These are phyloP conservation scores for Ceraclea dissimilis DNA, from an alignment of 2,888 invertebrate genomes.

Conservation along the genomic window DNA sequence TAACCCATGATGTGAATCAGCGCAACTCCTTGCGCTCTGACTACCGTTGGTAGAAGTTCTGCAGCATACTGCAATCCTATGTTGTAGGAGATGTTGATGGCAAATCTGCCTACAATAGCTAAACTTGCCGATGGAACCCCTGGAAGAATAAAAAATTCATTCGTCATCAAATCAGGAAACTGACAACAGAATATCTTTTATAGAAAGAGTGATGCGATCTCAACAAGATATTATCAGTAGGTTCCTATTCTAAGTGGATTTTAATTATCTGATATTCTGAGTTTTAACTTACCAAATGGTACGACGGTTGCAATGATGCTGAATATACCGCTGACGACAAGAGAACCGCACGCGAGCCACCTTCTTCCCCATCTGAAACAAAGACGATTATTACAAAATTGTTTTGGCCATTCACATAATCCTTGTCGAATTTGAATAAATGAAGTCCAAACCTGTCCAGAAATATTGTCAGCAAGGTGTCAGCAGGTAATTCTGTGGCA, in stretches of 20 bases:
- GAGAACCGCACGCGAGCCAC: constrained; percentile 77
- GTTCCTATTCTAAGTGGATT: background rate
- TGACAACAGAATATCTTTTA: background rate
- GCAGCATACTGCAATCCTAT: constrained; percentile 86
- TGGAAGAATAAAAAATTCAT: constrained; percentile 48
- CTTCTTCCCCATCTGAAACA: constrained; percentile 65
- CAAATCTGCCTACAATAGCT: constrained; percentile 76
- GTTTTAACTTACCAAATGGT: constrained; percentile 51
- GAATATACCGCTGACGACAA: constrained; percentile 74
- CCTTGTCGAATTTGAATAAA: background rate
- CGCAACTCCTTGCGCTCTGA: constrained; percentile 79
- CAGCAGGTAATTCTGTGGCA: constrained; percentile 78
- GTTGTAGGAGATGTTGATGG: constrained; percentile 84
- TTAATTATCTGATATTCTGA: background rate
- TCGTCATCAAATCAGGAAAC: constrained; percentile 30
- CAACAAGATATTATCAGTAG: background rate
- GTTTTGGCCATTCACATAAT: background rate
- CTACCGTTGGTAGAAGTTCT: constrained; percentile 79
- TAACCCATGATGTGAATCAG: constrained; percentile 84
- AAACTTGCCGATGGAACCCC: constrained; percentile 67
- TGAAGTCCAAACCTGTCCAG: constrained; percentile 46
- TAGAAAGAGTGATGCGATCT: background rate
- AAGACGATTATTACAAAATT: background rate
- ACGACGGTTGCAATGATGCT: constrained; percentile 70
- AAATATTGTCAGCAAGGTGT: constrained; percentile 68